A percentile compares a stretch with the other conserved stretches of the same genome.
phyloP scores from a whole-genome alignment of 2,888 invertebrate genomes.

The Bellardia bayeri region DNA sequence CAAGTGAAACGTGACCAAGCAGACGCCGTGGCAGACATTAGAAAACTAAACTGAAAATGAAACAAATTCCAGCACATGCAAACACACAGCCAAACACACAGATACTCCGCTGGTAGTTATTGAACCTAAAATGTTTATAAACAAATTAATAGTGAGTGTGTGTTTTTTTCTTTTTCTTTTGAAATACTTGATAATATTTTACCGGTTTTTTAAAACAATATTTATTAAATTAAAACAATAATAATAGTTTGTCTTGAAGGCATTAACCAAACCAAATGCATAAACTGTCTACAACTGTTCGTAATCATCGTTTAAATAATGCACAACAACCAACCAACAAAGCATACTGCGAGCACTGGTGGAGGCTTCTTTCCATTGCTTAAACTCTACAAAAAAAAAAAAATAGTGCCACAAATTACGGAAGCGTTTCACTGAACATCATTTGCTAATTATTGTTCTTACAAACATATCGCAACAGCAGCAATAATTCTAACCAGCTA shows the following conservation, averaged over 20 bases:
- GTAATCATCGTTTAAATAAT: background rate
- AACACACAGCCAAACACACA: background rate
- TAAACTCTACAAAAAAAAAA: background rate
- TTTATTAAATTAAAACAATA: constrained; percentile 33
- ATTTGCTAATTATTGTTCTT: constrained; percentile 28
- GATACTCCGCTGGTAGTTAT: background rate
- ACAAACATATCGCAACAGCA: background rate
- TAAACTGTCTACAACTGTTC: background rate
- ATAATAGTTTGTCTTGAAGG: constrained; percentile 23
- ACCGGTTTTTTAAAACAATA: constrained; percentile 33
- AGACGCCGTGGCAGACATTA: constrained; percentile 64
- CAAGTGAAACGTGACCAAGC: constrained; percentile 68
- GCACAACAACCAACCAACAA: background rate
- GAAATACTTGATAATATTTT: constrained; percentile 29
- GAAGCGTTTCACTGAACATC: constrained; percentile 43
- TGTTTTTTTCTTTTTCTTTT: constrained; percentile 2
- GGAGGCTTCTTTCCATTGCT: background rate
- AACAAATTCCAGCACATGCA: constrained; percentile 11
- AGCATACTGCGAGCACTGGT: background rate
- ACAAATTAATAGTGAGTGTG: constrained; percentile 8
- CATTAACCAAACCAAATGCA: constrained; percentile 11
- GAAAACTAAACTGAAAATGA: constrained; percentile 26
- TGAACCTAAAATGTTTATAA: constrained; percentile 35
- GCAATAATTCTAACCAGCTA: background rate
- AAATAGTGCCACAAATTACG: constrained; percentile 56